Percentiles rank a stretch among this genome's conserved stretches.
Conservation (phyloP, 2,113 vertebrate species). For the Lagopus leucura region DNA sequence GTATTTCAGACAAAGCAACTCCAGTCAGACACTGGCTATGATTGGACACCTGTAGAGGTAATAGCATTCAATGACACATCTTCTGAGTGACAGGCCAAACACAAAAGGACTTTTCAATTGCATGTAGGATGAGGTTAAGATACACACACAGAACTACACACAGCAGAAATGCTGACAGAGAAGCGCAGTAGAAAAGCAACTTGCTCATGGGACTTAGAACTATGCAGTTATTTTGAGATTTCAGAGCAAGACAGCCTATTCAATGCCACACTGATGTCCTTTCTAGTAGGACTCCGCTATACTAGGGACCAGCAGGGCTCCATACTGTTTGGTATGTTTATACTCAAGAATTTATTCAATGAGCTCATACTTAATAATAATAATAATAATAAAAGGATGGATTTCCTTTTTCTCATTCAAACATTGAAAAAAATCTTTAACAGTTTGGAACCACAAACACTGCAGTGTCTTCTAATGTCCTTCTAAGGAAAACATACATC, state of each 20-base stretch:
- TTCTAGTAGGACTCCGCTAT: not conserved
- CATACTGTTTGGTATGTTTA: not conserved
- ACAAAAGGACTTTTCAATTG: not conserved
- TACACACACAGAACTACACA: not conserved
- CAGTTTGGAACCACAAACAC: not conserved
- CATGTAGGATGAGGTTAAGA: not conserved
- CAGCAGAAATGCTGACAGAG: not conserved
- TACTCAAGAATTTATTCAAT: not conserved
- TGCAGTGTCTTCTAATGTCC: not conserved
- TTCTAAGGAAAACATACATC: not conserved
- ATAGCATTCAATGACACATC: slow-evolving; percentile 6
- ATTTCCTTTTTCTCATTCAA: not conserved
- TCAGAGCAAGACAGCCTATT: not conserved
- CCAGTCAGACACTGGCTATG: not conserved
- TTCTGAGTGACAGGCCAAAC: not conserved
- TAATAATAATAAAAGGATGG: no score
- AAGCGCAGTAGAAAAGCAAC: not conserved
- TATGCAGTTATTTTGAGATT: not conserved
- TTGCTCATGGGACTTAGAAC: not conserved
- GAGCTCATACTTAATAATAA: not conserved
- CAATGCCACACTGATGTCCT: not conserved
- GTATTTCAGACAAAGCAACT: slow-evolving; percentile 23
- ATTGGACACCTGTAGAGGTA: slow-evolving; percentile 37
- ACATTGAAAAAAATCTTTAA: not conserved
- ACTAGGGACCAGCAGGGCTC: fast-evolving